Percentiles rank a stretch among this genome's conserved stretches.
phyloP scores from a whole-genome alignment of 1,140 invertebrate species.

The Drosophila insularis region DNA sequence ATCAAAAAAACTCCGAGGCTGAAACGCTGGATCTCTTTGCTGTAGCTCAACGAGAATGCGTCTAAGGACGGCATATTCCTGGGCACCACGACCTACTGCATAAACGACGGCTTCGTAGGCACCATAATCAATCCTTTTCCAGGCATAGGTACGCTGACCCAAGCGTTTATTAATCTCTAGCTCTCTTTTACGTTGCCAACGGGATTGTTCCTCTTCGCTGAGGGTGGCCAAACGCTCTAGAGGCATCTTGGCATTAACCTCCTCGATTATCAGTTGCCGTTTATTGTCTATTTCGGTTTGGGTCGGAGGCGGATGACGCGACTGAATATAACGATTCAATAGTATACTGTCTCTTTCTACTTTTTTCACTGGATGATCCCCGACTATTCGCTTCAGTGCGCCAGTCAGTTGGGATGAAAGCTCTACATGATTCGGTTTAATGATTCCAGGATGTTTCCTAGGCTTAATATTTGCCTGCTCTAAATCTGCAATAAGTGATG shows the following conservation, averaged over 20 bases:
- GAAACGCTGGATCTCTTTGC: slow-evolving; percentile 86
- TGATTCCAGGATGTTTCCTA: slow-evolving; percentile 87
- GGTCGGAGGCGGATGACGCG: slow-evolving; percentile 86
- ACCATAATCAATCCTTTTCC: slow-evolving; percentile 89
- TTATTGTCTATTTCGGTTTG: slow-evolving; percentile 83
- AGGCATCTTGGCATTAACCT: slow-evolving; percentile 72
- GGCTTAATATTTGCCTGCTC: slow-evolving; percentile 85
- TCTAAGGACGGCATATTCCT: slow-evolving; percentile 89
- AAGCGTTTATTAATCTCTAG: slow-evolving; percentile 82
- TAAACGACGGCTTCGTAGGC: slow-evolving; percentile 87
- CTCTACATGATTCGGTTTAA: slow-evolving; percentile 83
- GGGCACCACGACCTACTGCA: slow-evolving; percentile 86
- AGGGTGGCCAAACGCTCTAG: slow-evolving; percentile 56
- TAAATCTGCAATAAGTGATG: slow-evolving; percentile 83
- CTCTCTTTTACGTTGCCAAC: slow-evolving; percentile 75
- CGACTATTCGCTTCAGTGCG: slow-evolving; percentile 84
- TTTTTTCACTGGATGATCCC: slow-evolving; percentile 84
- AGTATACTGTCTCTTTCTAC: slow-evolving; percentile 83
- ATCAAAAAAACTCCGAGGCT: slow-evolving; percentile 91
- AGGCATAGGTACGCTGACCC: slow-evolving; percentile 85
- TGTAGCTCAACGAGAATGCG: slow-evolving; percentile 90
- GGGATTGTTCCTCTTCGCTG: slow-evolving; percentile 56
- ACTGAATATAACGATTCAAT: slow-evolving; percentile 85
- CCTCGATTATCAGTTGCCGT: slow-evolving; percentile 65
- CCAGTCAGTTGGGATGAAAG: slow-evolving; percentile 85